Evolutionary conservation across 2,797 vertebrate genomes (phyloP).

Genomic region (Hybognathus amarus): DNA sequence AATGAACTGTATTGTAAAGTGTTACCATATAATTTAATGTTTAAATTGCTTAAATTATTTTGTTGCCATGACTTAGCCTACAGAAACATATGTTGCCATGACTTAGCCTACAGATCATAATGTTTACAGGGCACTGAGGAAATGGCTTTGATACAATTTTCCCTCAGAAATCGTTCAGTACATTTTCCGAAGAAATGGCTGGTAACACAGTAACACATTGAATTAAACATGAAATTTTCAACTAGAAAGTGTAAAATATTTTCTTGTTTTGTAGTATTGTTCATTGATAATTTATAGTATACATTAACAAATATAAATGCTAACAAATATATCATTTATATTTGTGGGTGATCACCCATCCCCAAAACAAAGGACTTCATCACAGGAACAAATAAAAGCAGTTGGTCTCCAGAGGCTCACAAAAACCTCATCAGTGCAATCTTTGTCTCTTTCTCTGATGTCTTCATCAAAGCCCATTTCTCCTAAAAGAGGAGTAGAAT

Average conservation of each 20-base stretch:
- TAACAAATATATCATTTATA: neutral
- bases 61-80: no score
- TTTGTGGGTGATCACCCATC: no score
- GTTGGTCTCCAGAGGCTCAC: constrained; percentile 9
- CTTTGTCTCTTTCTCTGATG: constrained; percentile 3
- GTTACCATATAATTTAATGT: no score
- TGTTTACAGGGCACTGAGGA: neutral
- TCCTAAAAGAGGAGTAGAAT: constrained; percentile 9
- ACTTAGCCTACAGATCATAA: neutral
- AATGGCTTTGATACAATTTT: neutral
- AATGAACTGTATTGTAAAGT: no score
- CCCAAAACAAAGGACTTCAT: neutral
- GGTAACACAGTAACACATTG: neutral
- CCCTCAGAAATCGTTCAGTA: neutral
- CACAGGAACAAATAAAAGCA: constrained; percentile 6
- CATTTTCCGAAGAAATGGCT: neutral
- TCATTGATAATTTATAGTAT: no score
- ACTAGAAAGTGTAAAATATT: neutral
- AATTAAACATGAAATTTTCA: neutral
- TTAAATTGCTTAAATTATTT: neutral
- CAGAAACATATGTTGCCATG: neutral
- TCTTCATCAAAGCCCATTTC: constrained; percentile 25
- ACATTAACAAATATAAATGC: no score
- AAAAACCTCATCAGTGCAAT: constrained; percentile 26
- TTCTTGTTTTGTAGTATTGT: neutral